Conservation (phyloP, 2,888 invertebrate species). For the Beris morrisii region DNA sequence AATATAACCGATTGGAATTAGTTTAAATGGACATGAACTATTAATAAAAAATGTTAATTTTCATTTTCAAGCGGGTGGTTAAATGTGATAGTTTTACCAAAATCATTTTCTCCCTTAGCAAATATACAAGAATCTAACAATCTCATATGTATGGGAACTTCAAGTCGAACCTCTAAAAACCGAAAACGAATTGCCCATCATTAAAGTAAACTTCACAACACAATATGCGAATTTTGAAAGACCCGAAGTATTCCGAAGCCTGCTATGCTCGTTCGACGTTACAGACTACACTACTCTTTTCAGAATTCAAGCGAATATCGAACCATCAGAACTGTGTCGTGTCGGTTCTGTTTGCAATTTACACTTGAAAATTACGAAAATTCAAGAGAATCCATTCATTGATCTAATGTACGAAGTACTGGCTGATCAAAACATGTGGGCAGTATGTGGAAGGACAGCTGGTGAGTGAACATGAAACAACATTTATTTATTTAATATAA, state of each 20-base stretch:
- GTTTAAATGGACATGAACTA: no score
- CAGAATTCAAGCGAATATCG: slow-evolving; percentile 67
- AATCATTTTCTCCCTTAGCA: slow-evolving; percentile 54
- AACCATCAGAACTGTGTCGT: slow-evolving; percentile 84
- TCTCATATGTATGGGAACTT: slow-evolving; percentile 84
- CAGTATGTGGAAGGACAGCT: slow-evolving; percentile 86
- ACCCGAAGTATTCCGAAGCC: slow-evolving; percentile 54
- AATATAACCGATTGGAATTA: no score
- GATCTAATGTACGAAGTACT: slow-evolving; percentile 90
- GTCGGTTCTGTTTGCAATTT: slow-evolving; percentile 86
- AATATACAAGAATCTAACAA: slow-evolving; percentile 73
- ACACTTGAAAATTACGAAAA: slow-evolving; percentile 70
- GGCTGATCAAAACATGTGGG: slow-evolving; percentile 92
- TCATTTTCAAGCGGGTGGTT: no score
- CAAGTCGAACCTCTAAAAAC: slow-evolving; percentile 65
- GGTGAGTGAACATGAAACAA: slow-evolving; percentile 57
- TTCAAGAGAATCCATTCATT: slow-evolving; percentile 55
- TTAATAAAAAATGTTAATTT: no score
- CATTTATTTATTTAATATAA: slow-evolving; percentile 13
- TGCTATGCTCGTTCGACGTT: slow-evolving; percentile 75
- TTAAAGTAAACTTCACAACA: slow-evolving; percentile 67
- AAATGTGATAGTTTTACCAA: no score
- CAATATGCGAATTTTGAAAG: slow-evolving; percentile 58
- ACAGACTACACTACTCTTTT: slow-evolving; percentile 85
- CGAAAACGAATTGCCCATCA: slow-evolving; percentile 61